Evolutionary conservation across 2,797 vertebrate genomes (phyloP), one percentile per base, ranked within the genome.

Genomic region (Chaetophractus vellerosus): DNA sequence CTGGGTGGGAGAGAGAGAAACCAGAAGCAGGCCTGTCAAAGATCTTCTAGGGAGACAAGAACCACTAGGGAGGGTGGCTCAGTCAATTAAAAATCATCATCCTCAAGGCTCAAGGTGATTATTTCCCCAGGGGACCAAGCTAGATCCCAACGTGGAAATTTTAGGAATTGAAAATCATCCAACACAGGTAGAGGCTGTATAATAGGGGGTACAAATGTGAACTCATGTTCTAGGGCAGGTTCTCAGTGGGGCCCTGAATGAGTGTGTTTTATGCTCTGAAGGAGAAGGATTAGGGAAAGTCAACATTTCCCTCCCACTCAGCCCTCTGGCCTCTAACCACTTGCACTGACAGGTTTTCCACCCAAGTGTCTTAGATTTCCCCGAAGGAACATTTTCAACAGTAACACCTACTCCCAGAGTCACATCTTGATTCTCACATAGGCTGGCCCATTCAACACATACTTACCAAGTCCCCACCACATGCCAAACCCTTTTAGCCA

Each of bases 291-390:
- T n/a, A 79, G 45, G 16, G 76, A 90, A 84, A 75, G 55, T 23
- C 79, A 55, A 31, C 16, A 8, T 68, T 57, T 69, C 52, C 86
- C 23, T 81, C 61, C 68, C 61, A 66, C 90, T 71, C 64, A 28
- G 81, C 12, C 15, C 50, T 63, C 63, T 66, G 12, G 61, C 26
- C 52, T 75, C 61, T 61, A 79, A 45, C 71, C 80, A 87, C 64
- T 10, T 55, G 78, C 50, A 88, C 48, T 10, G 7, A 48, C 61
- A 83, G 66, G 76, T 48, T 87, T 93, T 83, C 72, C 24, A 31
- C 55, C 52, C 2, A 1, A 55, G 36, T 41, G 23, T n/a, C 87
- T 91, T 93, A 71, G 61, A 72, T 63, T 95, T 75, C 55, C 66
- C 76, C 26, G 14, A 21, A 90, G 28, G 50, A 57, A 89, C 10